Percentiles rank a stretch among this genome's conserved stretches.
These are phyloP conservation scores for Paracentrotus lividus DNA, from an alignment of 53 echinoderm and acorn worm genomes.

Conservation along the genomic window DNA sequence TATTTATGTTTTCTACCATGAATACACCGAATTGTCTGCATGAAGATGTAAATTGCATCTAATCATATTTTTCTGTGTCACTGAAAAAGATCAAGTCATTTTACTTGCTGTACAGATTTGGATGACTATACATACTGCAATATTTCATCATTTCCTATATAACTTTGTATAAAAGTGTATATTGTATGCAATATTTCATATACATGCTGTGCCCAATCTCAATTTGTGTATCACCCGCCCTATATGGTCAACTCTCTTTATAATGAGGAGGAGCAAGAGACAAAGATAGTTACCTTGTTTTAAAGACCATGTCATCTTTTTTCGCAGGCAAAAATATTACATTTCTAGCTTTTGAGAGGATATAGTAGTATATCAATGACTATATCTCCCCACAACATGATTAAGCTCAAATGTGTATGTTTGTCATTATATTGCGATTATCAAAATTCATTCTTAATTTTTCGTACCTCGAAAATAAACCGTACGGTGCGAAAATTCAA, in stretches of 20 bases:
- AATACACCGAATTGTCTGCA: background rate
- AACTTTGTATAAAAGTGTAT: background rate
- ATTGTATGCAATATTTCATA: background rate
- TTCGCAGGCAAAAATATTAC: no score
- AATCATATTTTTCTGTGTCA: background rate
- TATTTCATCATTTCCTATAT: background rate
- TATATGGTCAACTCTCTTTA: background rate
- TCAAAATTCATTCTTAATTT: no score
- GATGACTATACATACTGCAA: background rate
- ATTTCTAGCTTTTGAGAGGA: no score
- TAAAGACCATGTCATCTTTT: no score
- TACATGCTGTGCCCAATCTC: background rate
- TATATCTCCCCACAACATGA: no score
- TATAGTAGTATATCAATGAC: no score
- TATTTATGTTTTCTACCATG: slow-evolving; percentile 11
- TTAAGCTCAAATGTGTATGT: no score
- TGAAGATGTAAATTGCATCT: background rate
- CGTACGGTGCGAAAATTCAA: no score
- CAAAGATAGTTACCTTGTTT: no score
- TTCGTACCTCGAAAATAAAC: no score
- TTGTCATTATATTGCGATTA: no score
- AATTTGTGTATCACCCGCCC: background rate
- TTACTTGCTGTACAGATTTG: background rate
- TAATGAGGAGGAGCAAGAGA: no score
- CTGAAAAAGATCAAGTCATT: background rate